Conservation (phyloP, 2,888 invertebrate species). For the Saturnia japonica region DNA sequence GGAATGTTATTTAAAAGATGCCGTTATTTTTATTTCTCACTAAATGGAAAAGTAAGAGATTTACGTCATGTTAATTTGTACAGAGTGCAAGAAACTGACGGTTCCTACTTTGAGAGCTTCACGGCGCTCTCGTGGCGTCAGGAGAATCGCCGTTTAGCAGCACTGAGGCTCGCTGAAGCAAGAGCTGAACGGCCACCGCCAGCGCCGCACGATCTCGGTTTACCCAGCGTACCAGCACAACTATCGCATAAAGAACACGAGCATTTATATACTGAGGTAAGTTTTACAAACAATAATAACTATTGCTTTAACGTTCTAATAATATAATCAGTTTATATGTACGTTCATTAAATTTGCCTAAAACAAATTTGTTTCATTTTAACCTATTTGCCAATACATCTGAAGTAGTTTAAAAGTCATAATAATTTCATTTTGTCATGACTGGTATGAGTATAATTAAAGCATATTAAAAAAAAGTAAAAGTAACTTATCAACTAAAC, state of each 20-base stretch:
- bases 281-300: background rate
- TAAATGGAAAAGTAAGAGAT: background rate
- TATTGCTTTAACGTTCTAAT: too few relatives aligned
- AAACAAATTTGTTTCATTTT: too few relatives aligned
- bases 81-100: slow-evolving; percentile 97
- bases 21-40: background rate
- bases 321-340: too few relatives aligned
- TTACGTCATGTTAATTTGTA: background rate
- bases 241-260: slow-evolving; percentile 79
- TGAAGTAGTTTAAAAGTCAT: too few relatives aligned
- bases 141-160: slow-evolving; percentile 92
- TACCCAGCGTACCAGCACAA: slow-evolving; percentile 90
- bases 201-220: slow-evolving; percentile 83
- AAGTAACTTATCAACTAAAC: too few relatives aligned
- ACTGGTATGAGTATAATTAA: too few relatives aligned
- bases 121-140: slow-evolving; percentile 96
- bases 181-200: slow-evolving; percentile 87
- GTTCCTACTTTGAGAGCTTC: slow-evolving; percentile 96
- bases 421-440: too few relatives aligned
- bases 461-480: too few relatives aligned
- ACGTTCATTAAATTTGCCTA: too few relatives aligned
- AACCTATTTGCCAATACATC: too few relatives aligned
- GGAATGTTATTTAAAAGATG: background rate
- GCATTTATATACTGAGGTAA: slow-evolving; percentile 76
- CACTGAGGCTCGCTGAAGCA: slow-evolving; percentile 88